phyloP scores from a whole-genome alignment of 2,113 vertebrate genomes.

The Alethe castanea region DNA sequence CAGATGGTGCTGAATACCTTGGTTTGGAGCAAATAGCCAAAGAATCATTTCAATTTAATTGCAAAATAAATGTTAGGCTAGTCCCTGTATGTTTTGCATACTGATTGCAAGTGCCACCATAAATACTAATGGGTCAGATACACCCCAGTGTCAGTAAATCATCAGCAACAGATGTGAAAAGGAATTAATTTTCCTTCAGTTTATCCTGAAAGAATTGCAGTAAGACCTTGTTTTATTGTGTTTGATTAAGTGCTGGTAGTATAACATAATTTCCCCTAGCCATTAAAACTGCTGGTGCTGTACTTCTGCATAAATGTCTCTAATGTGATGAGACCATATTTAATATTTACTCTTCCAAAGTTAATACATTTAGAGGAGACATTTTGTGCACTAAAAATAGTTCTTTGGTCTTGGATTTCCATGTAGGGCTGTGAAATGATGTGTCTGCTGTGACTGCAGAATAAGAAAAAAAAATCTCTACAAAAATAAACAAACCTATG shows the following conservation, averaged over 20 bases:
- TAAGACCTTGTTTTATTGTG: background rate
- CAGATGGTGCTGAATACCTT: background rate
- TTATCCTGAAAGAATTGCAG: background rate
- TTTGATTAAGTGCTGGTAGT: slow-evolving; percentile 17
- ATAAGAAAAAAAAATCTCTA: background rate
- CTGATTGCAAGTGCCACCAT: background rate
- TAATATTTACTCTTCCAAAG: slow-evolving; percentile 39
- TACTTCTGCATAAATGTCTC: background rate
- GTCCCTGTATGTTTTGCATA: background rate
- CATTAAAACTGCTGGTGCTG: background rate
- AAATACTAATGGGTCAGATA: slow-evolving; percentile 4
- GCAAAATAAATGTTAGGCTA: background rate
- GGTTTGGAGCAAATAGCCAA: accelerated
- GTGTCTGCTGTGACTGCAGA: slow-evolving; percentile 28
- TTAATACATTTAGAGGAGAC: slow-evolving; percentile 28
- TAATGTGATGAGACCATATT: background rate
- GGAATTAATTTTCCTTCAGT: slow-evolving; percentile 9
- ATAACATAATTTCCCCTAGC: background rate
- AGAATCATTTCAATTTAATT: background rate
- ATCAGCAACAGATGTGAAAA: background rate
- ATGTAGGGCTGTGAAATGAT: slow-evolving; percentile 55
- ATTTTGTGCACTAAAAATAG: slow-evolving; percentile 48
- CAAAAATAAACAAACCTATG: slow-evolving; percentile 37
- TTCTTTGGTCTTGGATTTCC: slow-evolving; percentile 24
- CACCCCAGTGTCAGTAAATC: background rate